A percentile compares a stretch with the other conserved stretches of the same genome.
These are phyloP conservation scores for Hartigia nigra DNA, from an alignment of 2,888 invertebrate species.

Conservation along the genomic window DNA sequence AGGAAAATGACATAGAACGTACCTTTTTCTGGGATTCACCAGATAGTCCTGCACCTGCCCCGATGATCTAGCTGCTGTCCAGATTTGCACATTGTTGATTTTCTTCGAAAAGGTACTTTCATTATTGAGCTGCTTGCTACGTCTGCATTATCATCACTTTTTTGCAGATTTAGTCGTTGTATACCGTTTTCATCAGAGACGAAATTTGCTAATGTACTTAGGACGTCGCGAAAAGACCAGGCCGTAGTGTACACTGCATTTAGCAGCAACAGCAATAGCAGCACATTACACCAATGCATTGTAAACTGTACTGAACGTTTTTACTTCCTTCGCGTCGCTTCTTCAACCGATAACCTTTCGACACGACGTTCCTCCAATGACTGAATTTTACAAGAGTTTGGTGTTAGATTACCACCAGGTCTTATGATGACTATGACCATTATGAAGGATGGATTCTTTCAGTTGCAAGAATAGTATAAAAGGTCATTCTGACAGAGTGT, in stretches of 20 bases:
- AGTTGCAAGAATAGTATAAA: background rate
- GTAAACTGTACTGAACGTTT: background rate
- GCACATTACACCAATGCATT: slow-evolving; percentile 24
- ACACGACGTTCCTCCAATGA: background rate
- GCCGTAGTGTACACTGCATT: slow-evolving; percentile 10
- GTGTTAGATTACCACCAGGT: background rate
- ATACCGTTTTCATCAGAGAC: background rate
- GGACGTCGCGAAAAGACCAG: slow-evolving; percentile 30
- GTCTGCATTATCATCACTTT: background rate
- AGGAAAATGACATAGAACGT: background rate
- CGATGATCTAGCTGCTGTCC: slow-evolving; percentile 46
- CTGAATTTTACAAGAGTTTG: background rate
- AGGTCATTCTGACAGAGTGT: background rate
- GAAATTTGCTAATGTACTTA: slow-evolving; percentile 13
- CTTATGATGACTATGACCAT: background rate
- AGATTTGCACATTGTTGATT: slow-evolving; percentile 29
- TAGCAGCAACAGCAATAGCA: slow-evolving; percentile 22
- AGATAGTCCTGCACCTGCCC: slow-evolving; percentile 48
- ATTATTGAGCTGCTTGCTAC: background rate
- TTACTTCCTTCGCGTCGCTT: background rate
- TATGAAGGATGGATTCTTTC: background rate
- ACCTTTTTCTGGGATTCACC: slow-evolving; percentile 27
- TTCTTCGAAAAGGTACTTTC: background rate
- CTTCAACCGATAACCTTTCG: slow-evolving; percentile 1
- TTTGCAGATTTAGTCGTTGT: background rate